A percentile compares a stretch with the other conserved stretches of the same genome.
phyloP scores from a whole-genome alignment of 2,888 invertebrate genomes.

The Baccha elongata region DNA sequence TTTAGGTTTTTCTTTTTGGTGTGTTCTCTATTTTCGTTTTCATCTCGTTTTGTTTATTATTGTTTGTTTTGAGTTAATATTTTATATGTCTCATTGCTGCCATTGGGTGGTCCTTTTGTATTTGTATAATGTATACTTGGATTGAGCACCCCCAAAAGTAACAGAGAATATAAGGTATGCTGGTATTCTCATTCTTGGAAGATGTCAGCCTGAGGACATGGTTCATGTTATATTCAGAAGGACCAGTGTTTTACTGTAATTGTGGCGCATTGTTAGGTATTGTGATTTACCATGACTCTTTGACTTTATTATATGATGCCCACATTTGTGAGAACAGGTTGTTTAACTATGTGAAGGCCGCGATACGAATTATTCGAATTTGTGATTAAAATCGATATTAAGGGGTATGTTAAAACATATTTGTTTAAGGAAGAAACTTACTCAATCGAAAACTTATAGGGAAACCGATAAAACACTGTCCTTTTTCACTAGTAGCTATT shows the following conservation, averaged over 20 bases:
- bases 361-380: not conserved
- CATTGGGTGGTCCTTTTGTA: not conserved
- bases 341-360: not conserved
- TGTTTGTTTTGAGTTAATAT: not conserved
- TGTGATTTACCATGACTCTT: constrained; percentile 62
- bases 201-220: constrained; percentile 45
- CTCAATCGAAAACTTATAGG: too few relatives aligned
- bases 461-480: too few relatives aligned
- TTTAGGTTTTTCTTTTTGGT: constrained; percentile 36
- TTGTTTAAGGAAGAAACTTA: too few relatives aligned
- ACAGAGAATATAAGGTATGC: constrained; percentile 6
- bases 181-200: constrained; percentile 40
- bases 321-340: not conserved
- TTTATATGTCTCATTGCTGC: not conserved
- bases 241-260: constrained; percentile 60
- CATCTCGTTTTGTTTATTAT: not conserved
- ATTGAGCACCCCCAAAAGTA: not conserved
- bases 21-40: not conserved
- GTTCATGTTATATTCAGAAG: constrained; percentile 56
- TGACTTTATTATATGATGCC: constrained; percentile 47
- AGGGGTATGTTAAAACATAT: too few relatives aligned
- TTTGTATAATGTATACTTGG: not conserved
- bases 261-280: constrained; percentile 51
- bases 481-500: too few relatives aligned
- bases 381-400: not conserved